Percentiles rank a stretch among this genome's conserved stretches.
Conservation (phyloP, 2,888 invertebrate species). For the Pilophorus perplexus region DNA sequence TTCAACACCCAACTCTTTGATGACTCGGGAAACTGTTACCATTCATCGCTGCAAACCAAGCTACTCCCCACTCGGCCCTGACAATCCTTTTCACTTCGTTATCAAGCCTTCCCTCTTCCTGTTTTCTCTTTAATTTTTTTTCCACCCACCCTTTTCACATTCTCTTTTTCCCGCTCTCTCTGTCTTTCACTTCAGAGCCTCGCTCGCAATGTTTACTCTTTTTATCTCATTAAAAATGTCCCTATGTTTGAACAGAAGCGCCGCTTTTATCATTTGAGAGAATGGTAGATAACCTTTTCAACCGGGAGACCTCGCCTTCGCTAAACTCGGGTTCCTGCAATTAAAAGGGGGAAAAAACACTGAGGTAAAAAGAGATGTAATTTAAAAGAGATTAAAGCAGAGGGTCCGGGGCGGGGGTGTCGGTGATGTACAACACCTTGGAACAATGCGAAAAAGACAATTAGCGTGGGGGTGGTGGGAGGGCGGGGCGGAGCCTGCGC, state of each 20-base stretch:
- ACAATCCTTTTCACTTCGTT: conserved; percentile 44
- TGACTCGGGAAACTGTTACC: background rate
- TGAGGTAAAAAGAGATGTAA: conserved; percentile 6
- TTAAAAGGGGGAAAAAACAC: conserved; percentile 31
- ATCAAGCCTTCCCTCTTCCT: conserved; percentile 36
- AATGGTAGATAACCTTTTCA: conserved; percentile 29
- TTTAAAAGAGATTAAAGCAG: conserved; percentile 7
- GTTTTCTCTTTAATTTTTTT: background rate
- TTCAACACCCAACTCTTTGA: background rate
- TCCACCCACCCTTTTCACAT: background rate
- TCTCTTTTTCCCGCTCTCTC: background rate
- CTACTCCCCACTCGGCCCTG: background rate
- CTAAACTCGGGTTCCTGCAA: conserved; percentile 33
- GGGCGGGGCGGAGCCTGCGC: conserved; percentile 22
- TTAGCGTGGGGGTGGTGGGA: conserved; percentile 21
- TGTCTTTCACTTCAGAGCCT: conserved; percentile 23
- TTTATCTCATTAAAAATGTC: conserved; percentile 47
- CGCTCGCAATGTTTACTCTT: conserved; percentile 40
- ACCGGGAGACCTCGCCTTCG: background rate
- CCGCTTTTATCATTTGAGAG: conserved; percentile 28
- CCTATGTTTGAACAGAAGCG: conserved; percentile 42
- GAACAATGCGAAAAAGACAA: conserved; percentile 29
- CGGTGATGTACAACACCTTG: conserved; percentile 28
- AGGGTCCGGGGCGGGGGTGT: background rate
- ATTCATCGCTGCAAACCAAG: conserved; percentile 10